Conservation (phyloP, 2,888 invertebrate genomes). For the Tachina grossa region DNA sequence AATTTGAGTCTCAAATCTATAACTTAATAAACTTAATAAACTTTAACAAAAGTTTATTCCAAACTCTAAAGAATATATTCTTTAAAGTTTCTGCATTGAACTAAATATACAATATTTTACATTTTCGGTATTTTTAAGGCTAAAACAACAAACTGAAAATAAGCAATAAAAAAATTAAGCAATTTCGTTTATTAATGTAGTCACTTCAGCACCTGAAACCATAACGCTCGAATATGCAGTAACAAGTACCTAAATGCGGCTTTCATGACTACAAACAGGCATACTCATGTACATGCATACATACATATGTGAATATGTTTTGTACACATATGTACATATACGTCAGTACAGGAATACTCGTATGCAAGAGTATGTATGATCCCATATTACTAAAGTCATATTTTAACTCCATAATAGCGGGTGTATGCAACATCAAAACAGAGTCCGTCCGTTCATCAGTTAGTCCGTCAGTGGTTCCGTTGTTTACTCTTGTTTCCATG, state of each 20-base stretch:
- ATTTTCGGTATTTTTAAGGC: slow-evolving; percentile 35
- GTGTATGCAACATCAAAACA: slow-evolving; percentile 51
- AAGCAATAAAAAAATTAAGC: slow-evolving; percentile 64
- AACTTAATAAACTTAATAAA: no score
- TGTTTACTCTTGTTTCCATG: slow-evolving; percentile 11
- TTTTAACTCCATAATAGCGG: slow-evolving; percentile 37
- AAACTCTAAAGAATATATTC: background rate
- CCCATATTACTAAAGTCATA: background rate
- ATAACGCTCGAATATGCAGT: slow-evolving; percentile 44
- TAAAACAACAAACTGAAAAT: slow-evolving; percentile 49
- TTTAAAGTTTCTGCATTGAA: slow-evolving; percentile 23
- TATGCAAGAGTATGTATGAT: background rate
- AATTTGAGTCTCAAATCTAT: no score
- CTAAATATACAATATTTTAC: background rate
- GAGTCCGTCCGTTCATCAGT: slow-evolving; percentile 40
- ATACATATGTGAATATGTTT: background rate
- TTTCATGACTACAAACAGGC: background rate
- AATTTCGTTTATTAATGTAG: slow-evolving; percentile 66
- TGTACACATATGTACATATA: background rate
- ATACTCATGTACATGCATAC: background rate
- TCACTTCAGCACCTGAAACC: slow-evolving; percentile 71
- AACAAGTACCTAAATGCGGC: slow-evolving; percentile 45
- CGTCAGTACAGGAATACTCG: background rate
- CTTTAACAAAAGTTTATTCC: background rate
- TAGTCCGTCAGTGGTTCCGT: slow-evolving; percentile 3